Conservation (phyloP, 2,888 invertebrate species). For the Noctua janthe region DNA sequence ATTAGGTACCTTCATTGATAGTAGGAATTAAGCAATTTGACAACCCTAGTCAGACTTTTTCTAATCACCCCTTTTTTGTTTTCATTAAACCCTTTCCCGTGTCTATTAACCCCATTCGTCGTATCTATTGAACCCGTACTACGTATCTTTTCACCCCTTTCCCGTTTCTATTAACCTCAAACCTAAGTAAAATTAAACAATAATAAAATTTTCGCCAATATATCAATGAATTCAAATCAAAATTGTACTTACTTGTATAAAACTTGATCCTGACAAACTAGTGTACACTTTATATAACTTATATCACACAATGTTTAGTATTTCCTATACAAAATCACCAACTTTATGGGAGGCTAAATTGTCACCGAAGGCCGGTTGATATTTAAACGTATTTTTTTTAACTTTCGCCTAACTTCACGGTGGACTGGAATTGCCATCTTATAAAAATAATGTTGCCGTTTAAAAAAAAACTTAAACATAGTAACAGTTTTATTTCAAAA, state of each 20-base stretch:
- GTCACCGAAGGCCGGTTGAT: background rate
- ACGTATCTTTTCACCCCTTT: constrained; percentile 15
- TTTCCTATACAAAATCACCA: background rate
- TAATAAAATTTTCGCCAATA: background rate
- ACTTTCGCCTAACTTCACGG: constrained; percentile 14
- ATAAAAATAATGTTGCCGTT: constrained; percentile 3
- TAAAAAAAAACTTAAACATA: background rate
- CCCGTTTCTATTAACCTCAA: constrained; percentile 23
- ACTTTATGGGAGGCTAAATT: background rate
- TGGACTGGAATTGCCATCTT: constrained; percentile 1
- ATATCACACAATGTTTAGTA: too few relatives aligned
- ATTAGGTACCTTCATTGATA: constrained; percentile 1
- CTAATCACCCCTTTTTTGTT: constrained; percentile 17
- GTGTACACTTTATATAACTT: too few relatives aligned
- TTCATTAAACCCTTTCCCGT: constrained; percentile 17
- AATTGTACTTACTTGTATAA: constrained; percentile 17
- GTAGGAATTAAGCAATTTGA: background rate
- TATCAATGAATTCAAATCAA: constrained; percentile 12
- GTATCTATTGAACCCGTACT: constrained; percentile 20
- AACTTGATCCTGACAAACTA: constrained; percentile 3
- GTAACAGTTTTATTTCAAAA: too few relatives aligned
- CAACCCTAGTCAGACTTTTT: constrained; percentile 21
- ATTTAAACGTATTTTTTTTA: background rate
- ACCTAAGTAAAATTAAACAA: constrained; percentile 18
- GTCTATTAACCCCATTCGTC: constrained; percentile 11